Evolutionary conservation across 2,888 invertebrate genomes (phyloP), one percentile per base, ranked within the genome.

Genomic region (Epinotia brunnichana): DNA sequence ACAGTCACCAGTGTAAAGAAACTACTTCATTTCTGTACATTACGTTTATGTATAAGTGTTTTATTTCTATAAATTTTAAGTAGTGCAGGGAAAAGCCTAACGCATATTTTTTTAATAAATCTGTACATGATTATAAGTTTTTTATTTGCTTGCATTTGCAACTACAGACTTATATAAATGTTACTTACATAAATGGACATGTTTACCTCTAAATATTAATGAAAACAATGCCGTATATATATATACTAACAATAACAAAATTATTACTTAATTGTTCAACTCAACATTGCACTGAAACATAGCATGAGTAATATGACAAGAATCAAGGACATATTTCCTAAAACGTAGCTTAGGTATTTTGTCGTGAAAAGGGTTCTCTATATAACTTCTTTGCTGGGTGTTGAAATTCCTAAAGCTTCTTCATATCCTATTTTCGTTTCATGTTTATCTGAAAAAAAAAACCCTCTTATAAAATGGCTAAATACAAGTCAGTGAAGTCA

Each of bases 321-420:
- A 83, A 82, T 83, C 77, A 75, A 76, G 78, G 74, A 78, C 77
- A 79, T 78, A 80, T 76, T 74, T 69, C 73, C 69, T 76, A 54
- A 72, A 70, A 79, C 75, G 76, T 75, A 71, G 69, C 57, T 39
- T 66, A 48, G 24, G 48, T 44, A 70, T 51, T 48, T 9, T 41
- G 41, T 73, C 51, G 53, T 73, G 62, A 54, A 39, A 60, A 78
- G 64, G 85, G 84, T 83, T 88, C 89, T 94, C 89, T 94, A 94
- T 86, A 94, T 90, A 83, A 97, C 95, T 90, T 97, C 97, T 91
- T 98, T 97, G 82, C 97, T 98, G 13, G 98, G 97, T 53, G 98
- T 98, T 61, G 97, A 97, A 83, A 98, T 97, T 76, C 98, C 98
- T 80, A 96, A 94, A 53, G 98, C 96, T 92, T 98, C 98, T 88